Conservation (phyloP, 2,888 invertebrate species). For the Pollenia angustigena region DNA sequence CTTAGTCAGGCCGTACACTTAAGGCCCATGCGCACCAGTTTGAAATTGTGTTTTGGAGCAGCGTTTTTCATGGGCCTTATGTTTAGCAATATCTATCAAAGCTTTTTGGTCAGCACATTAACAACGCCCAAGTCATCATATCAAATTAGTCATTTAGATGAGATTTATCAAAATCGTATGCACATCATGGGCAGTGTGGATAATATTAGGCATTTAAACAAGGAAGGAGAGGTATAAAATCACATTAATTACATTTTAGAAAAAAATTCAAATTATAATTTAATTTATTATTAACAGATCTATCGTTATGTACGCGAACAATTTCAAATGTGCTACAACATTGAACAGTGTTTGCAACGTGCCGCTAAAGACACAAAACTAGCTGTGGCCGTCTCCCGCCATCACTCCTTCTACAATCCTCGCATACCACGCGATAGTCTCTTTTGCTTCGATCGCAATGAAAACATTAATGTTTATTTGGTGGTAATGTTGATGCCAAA, state of each 20-base stretch:
- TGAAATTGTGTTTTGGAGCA: conserved; percentile 75
- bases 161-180: conserved; percentile 79
- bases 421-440: conserved; percentile 80
- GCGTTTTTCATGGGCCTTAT: conserved; percentile 78
- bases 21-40: conserved; percentile 69
- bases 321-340: conserved; percentile 81
- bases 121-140: conserved; percentile 80
- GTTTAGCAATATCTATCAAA: conserved; percentile 82
- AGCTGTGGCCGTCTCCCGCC: conserved; percentile 82
- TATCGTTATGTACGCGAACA: conserved; percentile 81
- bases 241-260: neutral
- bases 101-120: conserved; percentile 81
- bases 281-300: conserved; percentile 74
- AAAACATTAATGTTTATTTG: conserved; percentile 82
- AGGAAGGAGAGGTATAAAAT: conserved; percentile 79
- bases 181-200: conserved; percentile 81
- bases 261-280: neutral
- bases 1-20: conserved; percentile 76
- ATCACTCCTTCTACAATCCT: conserved; percentile 82
- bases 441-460: conserved; percentile 81
- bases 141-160: conserved; percentile 79
- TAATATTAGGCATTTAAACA: conserved; percentile 80
- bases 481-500: conserved; percentile 82
- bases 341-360: conserved; percentile 80
- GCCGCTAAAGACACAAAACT: conserved; percentile 77